phyloP scores from a whole-genome alignment of 2,113 vertebrate species.

The Lampris megalopsis region DNA sequence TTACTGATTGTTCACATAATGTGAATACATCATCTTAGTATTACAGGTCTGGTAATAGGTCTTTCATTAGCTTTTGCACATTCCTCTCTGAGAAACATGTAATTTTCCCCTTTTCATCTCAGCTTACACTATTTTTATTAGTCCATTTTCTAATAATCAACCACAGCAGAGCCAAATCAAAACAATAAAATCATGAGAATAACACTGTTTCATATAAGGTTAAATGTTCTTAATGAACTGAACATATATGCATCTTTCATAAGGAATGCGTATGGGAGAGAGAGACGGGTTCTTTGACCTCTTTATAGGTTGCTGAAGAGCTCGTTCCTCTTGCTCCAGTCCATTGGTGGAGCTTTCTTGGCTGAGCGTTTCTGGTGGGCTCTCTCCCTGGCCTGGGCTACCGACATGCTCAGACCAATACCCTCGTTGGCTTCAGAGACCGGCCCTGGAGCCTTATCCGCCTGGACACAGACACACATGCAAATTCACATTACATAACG shows the following conservation, averaged over 20 bases:
- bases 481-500: not conserved
- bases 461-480: conserved; percentile 14
- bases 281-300: not conserved
- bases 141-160: conserved; percentile 53
- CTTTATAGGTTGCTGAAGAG: conserved; percentile 94
- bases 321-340: conserved; percentile 97
- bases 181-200: conserved; percentile 60
- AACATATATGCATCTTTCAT: not conserved
- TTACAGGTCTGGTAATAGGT: conserved; percentile 13
- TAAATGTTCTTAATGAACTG: conserved; percentile 23
- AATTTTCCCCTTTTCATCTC: not conserved
- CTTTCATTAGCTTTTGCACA: not conserved
- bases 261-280: not conserved
- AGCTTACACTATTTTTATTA: conserved; percentile 26
- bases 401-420: conserved; percentile 85
- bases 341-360: conserved; percentile 92
- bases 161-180: conserved; percentile 54
- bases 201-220: conserved; percentile 65
- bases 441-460: not conserved
- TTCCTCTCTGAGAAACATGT: conserved; percentile 35
- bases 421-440: conserved; percentile 40
- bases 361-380: conserved; percentile 89
- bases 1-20: too few relatives aligned
- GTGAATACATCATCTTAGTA: not conserved
- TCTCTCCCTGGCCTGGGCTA: conserved; percentile 89